Evolutionary conservation across 2,888 invertebrate genomes (phyloP).

Genomic region (Pemphredon lugubris): DNA sequence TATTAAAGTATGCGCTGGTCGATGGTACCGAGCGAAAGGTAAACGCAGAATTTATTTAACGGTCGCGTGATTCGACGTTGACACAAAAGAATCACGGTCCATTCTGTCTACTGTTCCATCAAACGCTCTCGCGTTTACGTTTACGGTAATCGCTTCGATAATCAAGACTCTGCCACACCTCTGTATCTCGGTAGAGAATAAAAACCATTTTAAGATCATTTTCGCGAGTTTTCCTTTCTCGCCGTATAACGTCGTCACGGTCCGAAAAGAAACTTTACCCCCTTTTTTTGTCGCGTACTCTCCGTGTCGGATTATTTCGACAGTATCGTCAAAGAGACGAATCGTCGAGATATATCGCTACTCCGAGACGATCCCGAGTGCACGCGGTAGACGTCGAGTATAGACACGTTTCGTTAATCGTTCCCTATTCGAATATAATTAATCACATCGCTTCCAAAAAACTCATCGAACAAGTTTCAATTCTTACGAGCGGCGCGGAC

Average conservation of each 20-base stretch:
- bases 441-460: slow-evolving; percentile 60
- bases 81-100: too few species aligned
- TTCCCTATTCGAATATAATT: slow-evolving; percentile 64
- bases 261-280: too few species aligned
- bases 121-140: too few species aligned
- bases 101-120: too few species aligned
- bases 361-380: slow-evolving; percentile 51
- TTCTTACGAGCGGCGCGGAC: slow-evolving; percentile 76
- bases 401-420: slow-evolving; percentile 67
- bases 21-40: too few species aligned
- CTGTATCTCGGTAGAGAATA: background rate
- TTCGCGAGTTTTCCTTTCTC: background rate
- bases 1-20: too few species aligned
- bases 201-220: background rate
- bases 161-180: too few species aligned
- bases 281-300: too few species aligned
- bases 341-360: slow-evolving; percentile 44
- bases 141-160: too few species aligned
- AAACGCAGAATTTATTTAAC: too few species aligned
- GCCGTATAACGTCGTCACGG: background rate
- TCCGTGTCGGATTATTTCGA: slow-evolving; percentile 41
- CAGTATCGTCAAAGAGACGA: slow-evolving; percentile 47
- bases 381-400: slow-evolving; percentile 68
- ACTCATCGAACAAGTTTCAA: slow-evolving; percentile 80
- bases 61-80: too few species aligned